phyloP scores from a whole-genome alignment of 37 sponge, comb jelly and placozoan genomes.

The Geodia barretti region DNA sequence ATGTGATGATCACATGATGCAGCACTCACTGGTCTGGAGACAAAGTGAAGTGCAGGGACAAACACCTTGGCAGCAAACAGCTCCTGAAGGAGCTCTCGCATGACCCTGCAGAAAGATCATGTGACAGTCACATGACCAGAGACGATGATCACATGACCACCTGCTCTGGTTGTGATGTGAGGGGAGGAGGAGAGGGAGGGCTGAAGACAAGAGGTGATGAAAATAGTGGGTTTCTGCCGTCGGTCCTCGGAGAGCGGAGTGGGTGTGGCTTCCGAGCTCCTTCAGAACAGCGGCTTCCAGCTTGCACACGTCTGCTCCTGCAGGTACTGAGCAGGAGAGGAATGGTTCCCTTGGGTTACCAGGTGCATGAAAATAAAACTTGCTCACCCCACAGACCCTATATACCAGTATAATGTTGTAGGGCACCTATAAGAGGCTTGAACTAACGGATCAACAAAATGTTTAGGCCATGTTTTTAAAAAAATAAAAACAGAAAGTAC shows the following conservation, averaged over 20 bases:
- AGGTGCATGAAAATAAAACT: too few species aligned
- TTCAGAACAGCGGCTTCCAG: constrained; percentile 36
- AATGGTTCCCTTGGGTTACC: too few species aligned
- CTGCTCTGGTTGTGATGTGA: constrained; percentile 2
- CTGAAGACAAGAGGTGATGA: constrained; percentile 22
- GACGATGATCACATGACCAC: constrained; percentile 3
- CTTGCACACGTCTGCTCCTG: background rate
- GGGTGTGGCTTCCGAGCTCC: constrained; percentile 37
- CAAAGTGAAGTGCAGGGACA: constrained; percentile 63
- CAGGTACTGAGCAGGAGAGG: constrained; percentile 29
- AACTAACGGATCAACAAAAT: too few species aligned
- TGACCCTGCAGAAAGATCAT: constrained; percentile 23
- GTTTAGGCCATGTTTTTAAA: too few species aligned
- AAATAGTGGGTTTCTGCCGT: constrained; percentile 54
- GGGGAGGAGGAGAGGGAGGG: constrained; percentile 59
- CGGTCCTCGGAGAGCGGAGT: constrained; percentile 43
- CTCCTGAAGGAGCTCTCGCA: constrained; percentile 45
- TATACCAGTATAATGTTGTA: too few species aligned
- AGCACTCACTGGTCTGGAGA: constrained; percentile 66
- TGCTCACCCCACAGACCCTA: background rate
- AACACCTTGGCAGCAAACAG: constrained; percentile 54
- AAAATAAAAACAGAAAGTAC: too few species aligned
- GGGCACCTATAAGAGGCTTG: too few species aligned
- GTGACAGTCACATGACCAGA: background rate
- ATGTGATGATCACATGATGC: background rate